These are phyloP conservation scores for Nematostella vectensis DNA, from an alignment of 92 coral and sea anemone genomes.

Conservation along the genomic window DNA sequence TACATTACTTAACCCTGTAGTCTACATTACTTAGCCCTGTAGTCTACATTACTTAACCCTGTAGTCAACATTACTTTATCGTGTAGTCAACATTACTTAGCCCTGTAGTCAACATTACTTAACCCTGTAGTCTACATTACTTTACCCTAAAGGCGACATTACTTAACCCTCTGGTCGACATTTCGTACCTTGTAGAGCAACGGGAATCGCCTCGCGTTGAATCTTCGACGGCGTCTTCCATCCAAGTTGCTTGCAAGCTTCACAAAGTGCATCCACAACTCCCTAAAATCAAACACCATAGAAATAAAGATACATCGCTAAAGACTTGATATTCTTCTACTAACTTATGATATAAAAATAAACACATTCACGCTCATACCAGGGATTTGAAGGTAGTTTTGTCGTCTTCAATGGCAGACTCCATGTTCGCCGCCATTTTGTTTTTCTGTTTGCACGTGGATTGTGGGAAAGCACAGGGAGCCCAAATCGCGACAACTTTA, in stretches of 20 bases:
- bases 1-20: too few relatives aligned
- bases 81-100: too few relatives aligned
- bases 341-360: not conserved
- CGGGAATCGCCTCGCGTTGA: constrained; percentile 86
- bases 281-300: constrained; percentile 54
- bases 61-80: too few relatives aligned
- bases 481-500: not conserved
- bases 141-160: too few relatives aligned
- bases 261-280: constrained; percentile 80
- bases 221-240: constrained; percentile 89
- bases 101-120: too few relatives aligned
- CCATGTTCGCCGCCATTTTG: constrained; percentile 67
- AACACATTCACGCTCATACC: constrained; percentile 23
- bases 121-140: too few relatives aligned
- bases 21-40: too few relatives aligned
- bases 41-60: too few relatives aligned
- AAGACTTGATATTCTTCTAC: too few relatives aligned
- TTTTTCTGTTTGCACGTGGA: not conserved
- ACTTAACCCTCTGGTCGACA: too few relatives aligned
- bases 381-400: constrained; percentile 66
- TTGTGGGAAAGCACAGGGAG: not conserved
- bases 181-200: constrained; percentile 84
- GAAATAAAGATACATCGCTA: not conserved
- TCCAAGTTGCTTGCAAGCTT: constrained; percentile 82
- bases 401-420: constrained; percentile 22